Evolutionary conservation across 2,888 invertebrate genomes (phyloP).

Genomic region (Phoronis australis): DNA sequence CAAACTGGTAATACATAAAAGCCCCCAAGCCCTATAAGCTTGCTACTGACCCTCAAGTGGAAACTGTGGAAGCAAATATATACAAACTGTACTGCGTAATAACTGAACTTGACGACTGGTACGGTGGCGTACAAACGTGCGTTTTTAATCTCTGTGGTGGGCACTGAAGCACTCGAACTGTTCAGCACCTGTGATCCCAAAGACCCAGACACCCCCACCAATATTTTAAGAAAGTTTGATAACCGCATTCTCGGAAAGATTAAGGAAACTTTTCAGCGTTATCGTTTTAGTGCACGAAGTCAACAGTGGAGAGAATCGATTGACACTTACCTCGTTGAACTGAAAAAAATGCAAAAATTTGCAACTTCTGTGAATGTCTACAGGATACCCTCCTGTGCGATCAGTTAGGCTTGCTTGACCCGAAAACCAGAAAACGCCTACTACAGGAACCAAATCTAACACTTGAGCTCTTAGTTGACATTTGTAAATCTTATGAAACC

Average conservation of each 20-base stretch:
- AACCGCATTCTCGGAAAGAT: neutral
- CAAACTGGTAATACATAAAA: no score
- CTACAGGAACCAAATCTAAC: constrained; percentile 1
- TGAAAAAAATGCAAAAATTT: constrained; percentile 1
- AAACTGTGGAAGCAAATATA: neutral
- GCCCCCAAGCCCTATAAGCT: no score
- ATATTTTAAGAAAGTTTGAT: neutral
- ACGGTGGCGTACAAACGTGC: neutral
- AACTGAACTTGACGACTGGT: neutral
- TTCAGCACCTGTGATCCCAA: neutral
- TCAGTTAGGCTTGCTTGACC: constrained; percentile 2
- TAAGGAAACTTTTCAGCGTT: neutral
- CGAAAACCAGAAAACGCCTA: neutral
- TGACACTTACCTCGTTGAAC: neutral
- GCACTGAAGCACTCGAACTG: neutral
- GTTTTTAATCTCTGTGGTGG: neutral
- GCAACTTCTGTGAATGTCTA: constrained; percentile 4
- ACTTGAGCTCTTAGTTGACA: neutral
- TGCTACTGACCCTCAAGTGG: no score
- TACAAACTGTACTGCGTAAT: neutral
- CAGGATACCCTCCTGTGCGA: constrained; percentile 2
- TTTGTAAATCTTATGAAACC: constrained; percentile 2
- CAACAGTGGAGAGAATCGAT: neutral
- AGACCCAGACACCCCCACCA: neutral
- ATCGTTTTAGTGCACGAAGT: neutral